These are phyloP conservation scores for Macropis europaea DNA, from an alignment of 2,888 invertebrate genomes.

Conservation along the genomic window DNA sequence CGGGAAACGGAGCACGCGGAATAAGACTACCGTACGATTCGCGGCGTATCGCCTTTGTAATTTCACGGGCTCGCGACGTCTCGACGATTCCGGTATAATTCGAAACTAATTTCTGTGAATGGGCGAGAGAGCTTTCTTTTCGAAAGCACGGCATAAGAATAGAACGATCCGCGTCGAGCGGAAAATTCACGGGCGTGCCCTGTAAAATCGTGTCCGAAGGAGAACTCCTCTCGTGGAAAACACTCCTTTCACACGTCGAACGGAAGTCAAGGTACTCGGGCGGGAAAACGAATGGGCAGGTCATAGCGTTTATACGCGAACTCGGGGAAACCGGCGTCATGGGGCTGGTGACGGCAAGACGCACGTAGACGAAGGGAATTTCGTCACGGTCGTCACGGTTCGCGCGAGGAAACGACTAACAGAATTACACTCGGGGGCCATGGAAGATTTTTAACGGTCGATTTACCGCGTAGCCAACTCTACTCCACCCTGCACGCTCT, in stretches of 20 bases:
- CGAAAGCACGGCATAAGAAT: background rate
- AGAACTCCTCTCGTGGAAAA: conserved; percentile 22
- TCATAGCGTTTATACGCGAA: conserved; percentile 36
- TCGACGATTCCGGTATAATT: background rate
- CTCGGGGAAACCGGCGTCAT: conserved; percentile 3
- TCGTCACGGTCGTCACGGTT: conserved; percentile 61
- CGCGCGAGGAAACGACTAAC: conserved; percentile 53
- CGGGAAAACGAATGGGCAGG: conserved; percentile 54
- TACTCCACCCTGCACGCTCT: conserved; percentile 32
- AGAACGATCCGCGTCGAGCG: background rate
- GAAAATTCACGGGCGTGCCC: conserved; percentile 28
- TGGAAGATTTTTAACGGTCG: conserved; percentile 78
- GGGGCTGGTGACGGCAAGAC: conserved; percentile 23
- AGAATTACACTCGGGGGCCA: conserved; percentile 59
- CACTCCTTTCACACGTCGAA: conserved; percentile 29
- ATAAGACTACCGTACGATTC: no score
- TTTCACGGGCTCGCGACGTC: no score
- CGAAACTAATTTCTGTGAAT: conserved; percentile 25
- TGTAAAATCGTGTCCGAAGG: conserved; percentile 25
- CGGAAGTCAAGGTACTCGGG: conserved; percentile 42
- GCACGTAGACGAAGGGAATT: conserved; percentile 44
- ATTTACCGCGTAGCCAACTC: conserved; percentile 70
- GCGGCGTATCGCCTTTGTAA: no score
- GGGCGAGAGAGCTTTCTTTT: background rate
- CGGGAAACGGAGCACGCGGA: conserved; percentile 25